A percentile compares a stretch with the other conserved stretches of the same genome.
Evolutionary conservation across 53 echinoderm and acorn worm species (phyloP).

Genomic region (Henricia sp.): DNA sequence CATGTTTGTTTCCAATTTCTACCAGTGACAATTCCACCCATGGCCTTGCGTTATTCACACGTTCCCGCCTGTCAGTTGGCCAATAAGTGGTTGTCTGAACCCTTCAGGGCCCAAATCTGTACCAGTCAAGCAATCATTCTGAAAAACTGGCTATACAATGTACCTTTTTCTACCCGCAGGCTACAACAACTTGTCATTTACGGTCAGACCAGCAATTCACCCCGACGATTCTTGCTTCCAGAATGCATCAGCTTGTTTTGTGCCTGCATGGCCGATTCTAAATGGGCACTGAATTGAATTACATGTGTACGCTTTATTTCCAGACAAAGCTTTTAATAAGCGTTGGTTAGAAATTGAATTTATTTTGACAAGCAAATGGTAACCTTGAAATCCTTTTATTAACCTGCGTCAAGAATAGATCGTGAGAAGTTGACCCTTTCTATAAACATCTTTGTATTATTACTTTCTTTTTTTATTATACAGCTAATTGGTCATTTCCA

Average conservation of each 20-base stretch:
- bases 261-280: not conserved
- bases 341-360: no score
- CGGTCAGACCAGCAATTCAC: not conserved
- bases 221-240: not conserved
- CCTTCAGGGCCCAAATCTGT: not conserved
- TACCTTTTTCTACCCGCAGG: not conserved
- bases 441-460: no score
- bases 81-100: slow-evolving; percentile 3
- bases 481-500: no score
- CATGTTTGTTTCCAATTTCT: not conserved
- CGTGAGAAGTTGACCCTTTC: no score
- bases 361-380: no score
- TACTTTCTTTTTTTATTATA: no score
- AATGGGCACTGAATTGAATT: not conserved
- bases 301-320: no score
- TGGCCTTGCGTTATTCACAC: slow-evolving; percentile 9
- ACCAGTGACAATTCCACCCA: not conserved
- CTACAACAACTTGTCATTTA: not conserved
- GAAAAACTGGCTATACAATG: slow-evolving; percentile 5
- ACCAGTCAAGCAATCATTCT: not conserved
- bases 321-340: no score
- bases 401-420: no score
- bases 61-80: slow-evolving; percentile 14
- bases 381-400: no score
- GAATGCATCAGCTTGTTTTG: not conserved